These are phyloP conservation scores for Pelobates cultripes DNA, from an alignment of 2,797 vertebrate genomes.

Conservation along the genomic window DNA sequence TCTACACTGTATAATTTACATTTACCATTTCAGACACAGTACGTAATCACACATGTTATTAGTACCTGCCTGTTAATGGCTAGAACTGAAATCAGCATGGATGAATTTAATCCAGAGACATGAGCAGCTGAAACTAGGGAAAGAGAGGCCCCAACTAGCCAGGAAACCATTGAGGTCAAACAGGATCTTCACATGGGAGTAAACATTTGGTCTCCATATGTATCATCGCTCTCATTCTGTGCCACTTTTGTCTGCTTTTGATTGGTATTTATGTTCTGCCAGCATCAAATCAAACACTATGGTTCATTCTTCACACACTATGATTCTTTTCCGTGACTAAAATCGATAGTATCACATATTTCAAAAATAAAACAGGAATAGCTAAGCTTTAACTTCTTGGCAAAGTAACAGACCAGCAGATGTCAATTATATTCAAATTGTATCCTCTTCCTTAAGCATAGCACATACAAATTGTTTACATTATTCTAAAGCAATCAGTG, in stretches of 20 bases:
- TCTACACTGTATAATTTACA: neutral
- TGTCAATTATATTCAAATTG: no score
- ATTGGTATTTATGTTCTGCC: neutral
- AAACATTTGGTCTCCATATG: conserved; percentile 5
- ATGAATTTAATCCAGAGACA: neutral
- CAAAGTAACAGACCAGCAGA: no score
- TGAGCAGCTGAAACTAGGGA: neutral
- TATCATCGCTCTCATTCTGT: neutral
- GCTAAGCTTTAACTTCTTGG: no score
- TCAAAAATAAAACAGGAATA: no score
- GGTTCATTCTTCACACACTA: no score
- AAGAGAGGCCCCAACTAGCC: neutral
- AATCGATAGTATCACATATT: no score
- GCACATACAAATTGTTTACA: no score
- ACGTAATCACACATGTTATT: neutral
- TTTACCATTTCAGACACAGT: neutral
- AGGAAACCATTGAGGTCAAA: neutral
- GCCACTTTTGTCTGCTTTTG: neutral
- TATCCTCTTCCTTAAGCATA: no score
- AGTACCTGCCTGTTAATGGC: neutral
- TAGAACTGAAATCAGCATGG: neutral
- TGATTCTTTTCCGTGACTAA: no score
- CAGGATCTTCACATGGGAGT: neutral
- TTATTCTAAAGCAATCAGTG: no score
- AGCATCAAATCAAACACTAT: neutral